Evolutionary conservation across 2,797 vertebrate species (phyloP).

Genomic region (Cuniculus paca): DNA sequence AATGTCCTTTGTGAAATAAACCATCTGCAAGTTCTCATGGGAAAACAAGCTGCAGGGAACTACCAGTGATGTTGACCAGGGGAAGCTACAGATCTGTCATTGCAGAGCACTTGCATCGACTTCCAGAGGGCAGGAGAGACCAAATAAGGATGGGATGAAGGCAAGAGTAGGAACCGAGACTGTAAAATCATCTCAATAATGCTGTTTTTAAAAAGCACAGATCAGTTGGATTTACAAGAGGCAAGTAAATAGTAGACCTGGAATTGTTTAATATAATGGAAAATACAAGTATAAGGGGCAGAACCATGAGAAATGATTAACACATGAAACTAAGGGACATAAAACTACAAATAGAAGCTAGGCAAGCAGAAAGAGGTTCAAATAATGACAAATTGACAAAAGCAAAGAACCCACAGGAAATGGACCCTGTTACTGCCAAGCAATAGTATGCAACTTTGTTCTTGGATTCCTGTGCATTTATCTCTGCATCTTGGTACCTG

Average conservation of each 20-base stretch:
- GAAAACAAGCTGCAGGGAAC: not conserved
- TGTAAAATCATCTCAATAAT: not conserved
- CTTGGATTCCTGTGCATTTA: not conserved
- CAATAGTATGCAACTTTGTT: not conserved
- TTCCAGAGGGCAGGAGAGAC: not conserved
- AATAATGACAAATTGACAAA: not conserved
- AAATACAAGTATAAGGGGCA: not conserved
- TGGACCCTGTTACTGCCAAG: not conserved
- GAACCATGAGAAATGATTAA: not conserved
- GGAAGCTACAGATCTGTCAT: not conserved
- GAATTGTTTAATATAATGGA: not conserved
- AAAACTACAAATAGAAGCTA: not conserved
- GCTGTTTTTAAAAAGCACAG: not conserved
- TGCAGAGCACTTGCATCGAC: not conserved
- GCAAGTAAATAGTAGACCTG: not conserved
- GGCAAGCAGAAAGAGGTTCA: not conserved
- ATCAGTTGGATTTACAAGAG: not conserved
- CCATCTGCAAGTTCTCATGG: not conserved
- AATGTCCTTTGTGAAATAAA: not conserved
- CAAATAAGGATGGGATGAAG: not conserved
- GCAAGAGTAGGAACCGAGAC: not conserved
- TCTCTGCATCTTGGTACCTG: not conserved
- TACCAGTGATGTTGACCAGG: not conserved
- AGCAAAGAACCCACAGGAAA: not conserved
- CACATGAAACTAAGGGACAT: not conserved